phyloP scores from a whole-genome alignment of 2,888 invertebrate genomes.

The Galeruca laticollis region DNA sequence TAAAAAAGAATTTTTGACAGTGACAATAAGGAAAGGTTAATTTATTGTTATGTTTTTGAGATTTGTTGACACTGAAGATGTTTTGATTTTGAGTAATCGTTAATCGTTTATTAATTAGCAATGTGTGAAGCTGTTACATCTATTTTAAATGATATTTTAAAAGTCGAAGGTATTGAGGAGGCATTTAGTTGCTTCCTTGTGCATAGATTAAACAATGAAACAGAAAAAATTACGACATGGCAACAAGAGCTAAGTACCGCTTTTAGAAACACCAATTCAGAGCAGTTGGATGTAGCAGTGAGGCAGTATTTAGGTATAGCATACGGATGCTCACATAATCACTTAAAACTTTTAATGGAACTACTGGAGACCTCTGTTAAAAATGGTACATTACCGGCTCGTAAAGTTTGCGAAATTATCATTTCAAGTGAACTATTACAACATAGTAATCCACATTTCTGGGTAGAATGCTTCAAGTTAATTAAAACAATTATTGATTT shows the following conservation, averaged over 20 bases:
- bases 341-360: conserved; percentile 80
- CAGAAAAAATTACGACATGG: conserved; percentile 76
- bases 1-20: conserved; percentile 4
- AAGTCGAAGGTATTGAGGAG: conserved; percentile 87
- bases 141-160: conserved; percentile 75
- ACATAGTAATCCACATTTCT: conserved; percentile 85
- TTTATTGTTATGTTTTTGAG: conserved; percentile 5
- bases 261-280: conserved; percentile 75
- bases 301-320: conserved; percentile 81
- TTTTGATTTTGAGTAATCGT: not conserved
- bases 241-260: conserved; percentile 77
- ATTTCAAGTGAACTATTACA: conserved; percentile 86
- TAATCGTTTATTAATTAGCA: conserved; percentile 4
- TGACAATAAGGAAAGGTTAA: conserved; percentile 2
- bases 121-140: conserved; percentile 71
- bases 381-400: conserved; percentile 76
- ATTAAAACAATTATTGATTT: conserved; percentile 88
- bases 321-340: conserved; percentile 78
- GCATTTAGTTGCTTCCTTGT: conserved; percentile 91
- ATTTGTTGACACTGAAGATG: not conserved
- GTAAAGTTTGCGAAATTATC: conserved; percentile 89
- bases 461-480: conserved; percentile 89
- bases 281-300: conserved; percentile 81
- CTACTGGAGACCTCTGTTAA: conserved; percentile 82
- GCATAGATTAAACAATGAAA: conserved; percentile 79